Base-by-base conservation (phyloP, 2,888 invertebrate genomes). In the Xylota segnis region DNA sequence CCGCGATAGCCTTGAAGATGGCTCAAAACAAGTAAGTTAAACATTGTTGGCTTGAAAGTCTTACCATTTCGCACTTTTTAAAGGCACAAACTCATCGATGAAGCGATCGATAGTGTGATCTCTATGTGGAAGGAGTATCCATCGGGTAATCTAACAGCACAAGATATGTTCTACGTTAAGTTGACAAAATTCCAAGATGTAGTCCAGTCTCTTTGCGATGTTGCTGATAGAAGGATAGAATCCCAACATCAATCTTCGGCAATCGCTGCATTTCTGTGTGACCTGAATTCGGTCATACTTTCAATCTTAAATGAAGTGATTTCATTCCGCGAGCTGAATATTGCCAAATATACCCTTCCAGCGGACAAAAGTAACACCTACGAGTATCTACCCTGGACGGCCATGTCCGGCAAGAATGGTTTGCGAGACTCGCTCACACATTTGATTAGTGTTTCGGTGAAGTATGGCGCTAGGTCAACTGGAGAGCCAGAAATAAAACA, bases 331-430 rank as follows among this genome's bases (percentile, higher is more conserved):
- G 94, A 94, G 88, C 93, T 93, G 88, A 94, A 95, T 90, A 91
- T 92, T 0, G 92, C 93, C 18, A 91, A 92, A 72, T 95, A 94
- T 87, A 90, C 91, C 0, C 92, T 94, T 5, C 91, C 93, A 4
- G 89, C 90, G 43, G 89, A 91, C 56, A 90, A 90, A 71, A 86
- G 91, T 66, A 90, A 91, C 14, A 61, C 87, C 2, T 91, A 93
- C 6, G 96, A 96, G 90, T 95, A 95, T 90, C 91, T 96, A 14
- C 96, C 96, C 0, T 97, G 97, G 97, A 96, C 96, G 0, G 94
- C 95, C 1, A 94, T 95, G 63, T 91, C 93, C 10, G 95, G 95
- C 5, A 92, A 93, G 65, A 90, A 92, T 40, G 94, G 93, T 0
- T 88, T 94, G 3, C 91, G 93, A 34, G 94, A 94, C 88, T 90